Evolutionary conservation across 2,797 vertebrate species (phyloP).

Genomic region (Fringilla coelebs): DNA sequence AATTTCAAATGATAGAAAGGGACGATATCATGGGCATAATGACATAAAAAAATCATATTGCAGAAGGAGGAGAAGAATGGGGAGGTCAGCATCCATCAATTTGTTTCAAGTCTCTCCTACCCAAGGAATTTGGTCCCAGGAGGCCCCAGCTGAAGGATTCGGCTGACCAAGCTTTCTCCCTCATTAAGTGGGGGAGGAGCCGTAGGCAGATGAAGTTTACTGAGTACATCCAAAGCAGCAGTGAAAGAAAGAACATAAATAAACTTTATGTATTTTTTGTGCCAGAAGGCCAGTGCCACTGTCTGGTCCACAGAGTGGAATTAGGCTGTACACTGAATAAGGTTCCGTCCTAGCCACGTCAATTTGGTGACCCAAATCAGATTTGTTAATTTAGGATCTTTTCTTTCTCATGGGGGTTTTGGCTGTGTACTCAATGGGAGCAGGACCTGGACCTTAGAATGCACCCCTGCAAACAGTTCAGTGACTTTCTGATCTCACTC

Average conservation of each 20-base stretch:
- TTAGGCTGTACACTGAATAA: conserved; percentile 66
- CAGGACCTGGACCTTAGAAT: neutral
- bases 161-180: conserved; percentile 99
- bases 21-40: conserved; percentile 77
- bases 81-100: conserved; percentile 90
- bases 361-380: conserved; percentile 46
- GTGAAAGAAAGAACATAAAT: conserved; percentile 89
- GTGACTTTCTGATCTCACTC: conserved; percentile 26
- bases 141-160: conserved; percentile 99
- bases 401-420: neutral
- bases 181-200: conserved; percentile 99
- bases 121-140: conserved; percentile 99
- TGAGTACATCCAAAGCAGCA: conserved; percentile 96
- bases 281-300: conserved; percentile 69
- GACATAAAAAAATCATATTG: conserved; percentile 78
- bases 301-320: conserved; percentile 68
- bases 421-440: neutral
- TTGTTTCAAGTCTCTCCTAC: conserved; percentile 93
- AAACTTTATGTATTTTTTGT: conserved; percentile 77
- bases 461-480: neutral
- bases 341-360: conserved; percentile 53
- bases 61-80: conserved; percentile 78
- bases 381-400: neutral
- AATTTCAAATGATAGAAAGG: conserved; percentile 78
- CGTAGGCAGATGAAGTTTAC: conserved; percentile 99